Base-by-base conservation (phyloP, 1,140 invertebrate species). In the Drosophila pseudoobscura region DNA sequence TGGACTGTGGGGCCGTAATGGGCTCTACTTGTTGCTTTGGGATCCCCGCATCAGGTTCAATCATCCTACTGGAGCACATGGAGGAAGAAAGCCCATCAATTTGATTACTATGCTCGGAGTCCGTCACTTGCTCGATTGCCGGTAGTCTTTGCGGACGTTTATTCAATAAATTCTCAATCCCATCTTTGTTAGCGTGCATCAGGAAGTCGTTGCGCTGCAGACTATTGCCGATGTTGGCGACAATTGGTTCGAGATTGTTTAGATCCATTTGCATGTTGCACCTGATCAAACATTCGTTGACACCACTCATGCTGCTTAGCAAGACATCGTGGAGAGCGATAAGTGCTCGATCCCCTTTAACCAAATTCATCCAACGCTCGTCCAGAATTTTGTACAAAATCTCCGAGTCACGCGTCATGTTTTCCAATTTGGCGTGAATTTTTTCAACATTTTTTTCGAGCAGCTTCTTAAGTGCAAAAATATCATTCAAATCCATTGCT, bases 251-350 rank as follows among this genome's bases (percentile, higher is more conserved):
- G 7, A 2, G 13, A 7, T 44, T 17, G 24, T 82, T 80, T 0
- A 87, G 49, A 20, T 78, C 64, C 3, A 85, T 61, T 8, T 74
- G 58, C 15, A 87, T 44, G 44, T 64, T 78, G 9, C 87, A 53
- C 43, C 71, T 75, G 2, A 78, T 78, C 2, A 75, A 45, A 44
- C 55, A 20, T 1, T 69, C 69, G 26, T 87, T 87, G 0, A 87
- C 46, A 4, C 49, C 24, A 52, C 51, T 82, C 1, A 85, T 45
- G 11, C 70, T 71, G 15, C 51, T 50, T 24, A 87, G 47, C 1
- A 85, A 41, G 0, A n/a, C 17, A 39, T 87, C 61, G 43, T 87
- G 74, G 5, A 80, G 5, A 0, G 47, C 47, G 26, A 80, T 61
- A 0, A 77, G 31, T 0, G 53, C 29, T 20, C 51, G 17, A 13